These are phyloP conservation scores for Menidia menidia DNA, from an alignment of 2,797 vertebrate species.

Conservation along the genomic window DNA sequence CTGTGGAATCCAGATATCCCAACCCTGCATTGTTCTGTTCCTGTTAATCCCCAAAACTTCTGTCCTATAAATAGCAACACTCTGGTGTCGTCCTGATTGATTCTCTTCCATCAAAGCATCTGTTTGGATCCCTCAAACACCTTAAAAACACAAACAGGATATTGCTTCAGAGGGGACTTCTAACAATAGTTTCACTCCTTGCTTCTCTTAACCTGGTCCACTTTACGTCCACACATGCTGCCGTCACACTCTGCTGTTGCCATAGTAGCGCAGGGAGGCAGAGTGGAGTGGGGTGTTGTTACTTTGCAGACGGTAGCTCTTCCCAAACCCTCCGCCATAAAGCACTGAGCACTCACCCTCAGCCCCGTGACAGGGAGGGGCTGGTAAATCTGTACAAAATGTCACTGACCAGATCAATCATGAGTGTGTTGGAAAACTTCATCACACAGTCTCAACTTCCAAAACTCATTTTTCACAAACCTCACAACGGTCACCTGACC, in stretches of 20 bases:
- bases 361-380: background rate
- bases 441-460: background rate
- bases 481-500: conserved; percentile 5
- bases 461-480: background rate
- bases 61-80: conserved; percentile 55
- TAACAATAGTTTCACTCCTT: background rate
- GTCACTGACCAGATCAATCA: conserved; percentile 8
- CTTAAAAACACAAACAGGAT: conserved; percentile 24
- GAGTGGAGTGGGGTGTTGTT: conserved; percentile 24
- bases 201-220: conserved; percentile 10
- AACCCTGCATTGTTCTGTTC: conserved; percentile 40
- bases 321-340: background rate
- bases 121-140: conserved; percentile 27
- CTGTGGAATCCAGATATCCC: conserved; percentile 15
- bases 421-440: background rate
- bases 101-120: conserved; percentile 47
- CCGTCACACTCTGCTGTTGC: conserved; percentile 60
- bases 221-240: conserved; percentile 23
- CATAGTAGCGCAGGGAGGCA: conserved; percentile 62
- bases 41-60: conserved; percentile 36
- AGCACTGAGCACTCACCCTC: background rate
- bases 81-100: conserved; percentile 19
- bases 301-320: conserved; percentile 29
- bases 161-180: background rate
- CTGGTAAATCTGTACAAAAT: conserved; percentile 48